Evolutionary conservation across 2,113 vertebrate species (phyloP).

Genomic region (Herpetotheres cachinnans): DNA sequence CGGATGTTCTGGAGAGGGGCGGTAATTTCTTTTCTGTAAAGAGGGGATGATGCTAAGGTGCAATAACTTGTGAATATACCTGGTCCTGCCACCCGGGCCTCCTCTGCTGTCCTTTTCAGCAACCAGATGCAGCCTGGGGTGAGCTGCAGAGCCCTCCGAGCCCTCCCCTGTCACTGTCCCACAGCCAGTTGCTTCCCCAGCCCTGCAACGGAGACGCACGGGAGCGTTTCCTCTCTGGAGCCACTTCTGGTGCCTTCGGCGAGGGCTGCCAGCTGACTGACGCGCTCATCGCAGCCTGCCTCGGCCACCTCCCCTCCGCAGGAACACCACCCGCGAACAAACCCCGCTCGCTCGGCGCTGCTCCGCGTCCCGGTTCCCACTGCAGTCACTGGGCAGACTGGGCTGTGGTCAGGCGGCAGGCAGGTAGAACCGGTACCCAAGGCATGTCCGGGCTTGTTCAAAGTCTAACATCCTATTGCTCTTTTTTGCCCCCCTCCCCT

Average conservation of each 20-base stretch:
- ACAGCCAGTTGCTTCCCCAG: not conserved
- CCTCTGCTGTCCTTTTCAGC: not conserved
- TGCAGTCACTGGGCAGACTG: constrained; percentile 35
- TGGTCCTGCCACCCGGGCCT: not conserved
- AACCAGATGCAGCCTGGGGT: not conserved
- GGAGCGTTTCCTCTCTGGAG: not conserved
- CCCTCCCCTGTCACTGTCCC: not conserved
- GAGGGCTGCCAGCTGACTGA: not conserved
- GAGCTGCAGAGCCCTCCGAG: not conserved
- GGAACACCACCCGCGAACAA: not conserved
- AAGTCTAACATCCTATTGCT: constrained; percentile 45
- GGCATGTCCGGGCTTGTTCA: constrained; percentile 43
- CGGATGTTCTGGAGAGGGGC: not conserved
- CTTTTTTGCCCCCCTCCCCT: constrained; percentile 5
- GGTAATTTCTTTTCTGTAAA: not conserved
- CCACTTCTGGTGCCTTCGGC: not conserved
- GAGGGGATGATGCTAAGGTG: not conserved
- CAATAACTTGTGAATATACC: not conserved
- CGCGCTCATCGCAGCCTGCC: accelerated
- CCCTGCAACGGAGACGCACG: accelerated
- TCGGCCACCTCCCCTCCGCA: not conserved
- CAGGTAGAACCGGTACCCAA: constrained; percentile 42
- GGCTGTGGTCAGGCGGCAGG: constrained; percentile 30
- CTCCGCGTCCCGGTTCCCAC: not conserved
- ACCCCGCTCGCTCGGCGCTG: not conserved